Conservation (phyloP, 1,140 invertebrate genomes). For the Microplitis mediator region DNA sequence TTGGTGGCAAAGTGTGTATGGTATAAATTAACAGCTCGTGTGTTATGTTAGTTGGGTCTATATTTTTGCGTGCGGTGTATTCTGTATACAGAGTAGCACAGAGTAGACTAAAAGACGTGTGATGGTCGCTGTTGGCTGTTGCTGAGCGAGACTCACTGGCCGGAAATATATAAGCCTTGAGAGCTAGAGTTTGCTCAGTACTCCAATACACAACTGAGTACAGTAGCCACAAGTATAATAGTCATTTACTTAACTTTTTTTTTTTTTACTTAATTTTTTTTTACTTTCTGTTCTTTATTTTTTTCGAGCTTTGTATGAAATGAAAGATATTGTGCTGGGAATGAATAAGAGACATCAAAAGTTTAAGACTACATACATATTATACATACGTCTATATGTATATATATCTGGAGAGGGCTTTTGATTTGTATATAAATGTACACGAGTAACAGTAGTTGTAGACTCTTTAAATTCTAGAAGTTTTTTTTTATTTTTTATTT, state of each 20-base stretch:
- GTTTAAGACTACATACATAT: too few species aligned
- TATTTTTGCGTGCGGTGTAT: neutral
- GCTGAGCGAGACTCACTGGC: conserved; percentile 37
- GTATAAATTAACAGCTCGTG: too few species aligned
- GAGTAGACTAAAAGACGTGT: neutral
- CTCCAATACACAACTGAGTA: too few species aligned
- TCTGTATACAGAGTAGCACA: neutral
- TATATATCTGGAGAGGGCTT: neutral
- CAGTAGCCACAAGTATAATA: neutral
- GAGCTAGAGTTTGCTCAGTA: neutral
- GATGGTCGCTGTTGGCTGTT: conserved; percentile 42
- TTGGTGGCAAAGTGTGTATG: too few species aligned
- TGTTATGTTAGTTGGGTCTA: conserved; percentile 1
- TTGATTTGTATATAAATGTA: neutral
- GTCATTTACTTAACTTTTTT: neutral
- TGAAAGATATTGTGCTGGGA: too few species aligned
- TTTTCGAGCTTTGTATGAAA: neutral
- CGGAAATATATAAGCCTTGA: conserved; percentile 39
- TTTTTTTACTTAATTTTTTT: too few species aligned
- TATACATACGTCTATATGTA: neutral
- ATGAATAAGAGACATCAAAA: too few species aligned
- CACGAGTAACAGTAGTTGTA: too few species aligned
- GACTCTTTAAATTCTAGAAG: neutral
- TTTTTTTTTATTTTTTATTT: neutral
- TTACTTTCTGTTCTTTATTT: neutral